Percentiles rank a stretch among this genome's conserved stretches.
Conservation (phyloP, 2,113 vertebrate genomes). For the Meleagris gallopavo region DNA sequence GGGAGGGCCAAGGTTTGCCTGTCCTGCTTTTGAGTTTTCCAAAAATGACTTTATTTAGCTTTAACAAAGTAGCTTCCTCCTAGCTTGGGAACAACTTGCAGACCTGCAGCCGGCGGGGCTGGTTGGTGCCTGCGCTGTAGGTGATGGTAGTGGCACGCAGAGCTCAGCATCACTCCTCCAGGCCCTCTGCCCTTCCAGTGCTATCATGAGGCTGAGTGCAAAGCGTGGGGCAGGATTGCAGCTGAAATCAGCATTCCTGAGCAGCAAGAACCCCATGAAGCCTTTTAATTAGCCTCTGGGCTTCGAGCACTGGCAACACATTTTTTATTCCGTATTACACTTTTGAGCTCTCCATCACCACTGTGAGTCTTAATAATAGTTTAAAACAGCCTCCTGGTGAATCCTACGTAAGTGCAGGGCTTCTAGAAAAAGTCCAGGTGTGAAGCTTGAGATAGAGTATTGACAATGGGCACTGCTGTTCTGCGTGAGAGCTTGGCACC, state of each 20-base stretch:
- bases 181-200: background rate
- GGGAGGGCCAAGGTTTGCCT: background rate
- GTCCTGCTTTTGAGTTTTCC: background rate
- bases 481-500: background rate
- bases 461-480: background rate
- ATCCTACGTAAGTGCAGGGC: background rate
- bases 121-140: accelerated
- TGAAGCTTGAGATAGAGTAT: background rate
- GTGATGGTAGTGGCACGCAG: accelerated
- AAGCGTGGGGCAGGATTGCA: background rate
- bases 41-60: background rate
- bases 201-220: background rate
- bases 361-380: background rate
- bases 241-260: background rate
- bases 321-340: background rate
- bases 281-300: background rate
- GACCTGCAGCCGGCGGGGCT: background rate
- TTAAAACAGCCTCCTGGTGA: background rate
- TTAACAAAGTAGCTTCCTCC: background rate
- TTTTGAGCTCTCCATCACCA: background rate
- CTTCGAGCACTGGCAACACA: background rate
- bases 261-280: background rate
- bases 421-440: background rate
- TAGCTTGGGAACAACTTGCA: background rate
- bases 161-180: background rate